Base-by-base conservation (phyloP, 2,797 vertebrate species). In the Bradypodion pumilum region DNA sequence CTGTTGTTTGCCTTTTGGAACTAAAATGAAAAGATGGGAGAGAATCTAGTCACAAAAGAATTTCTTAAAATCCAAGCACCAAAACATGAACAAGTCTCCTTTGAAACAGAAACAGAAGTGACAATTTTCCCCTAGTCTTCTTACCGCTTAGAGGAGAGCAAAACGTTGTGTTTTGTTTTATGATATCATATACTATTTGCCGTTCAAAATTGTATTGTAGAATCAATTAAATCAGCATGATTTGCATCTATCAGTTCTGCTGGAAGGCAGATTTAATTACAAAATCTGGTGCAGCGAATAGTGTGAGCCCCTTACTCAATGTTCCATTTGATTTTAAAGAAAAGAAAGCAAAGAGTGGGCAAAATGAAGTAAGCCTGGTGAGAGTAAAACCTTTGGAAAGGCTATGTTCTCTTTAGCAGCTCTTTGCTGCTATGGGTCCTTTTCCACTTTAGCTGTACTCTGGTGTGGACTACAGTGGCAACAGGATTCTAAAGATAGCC, bases 301-400 rank as follows among this genome's bases (percentile, higher is more conserved):
- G 73, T 12, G 69, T 4, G 2, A 73, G 59, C 37, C 35, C 59
- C 68, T 74, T 32, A 25, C 13, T 75, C 35, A 1, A 4, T 42
- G 27, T 66, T 80, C 46, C 49, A 32, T 77, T 60, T 69, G 60
- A 13, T 74, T 82, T 56, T 29, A 40, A 75, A 49, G 21, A 69
- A 86, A 83, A 76, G 60, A 85, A 90, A 82, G 81, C 68, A 84
- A 89, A 85, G 80, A 84, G 7, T 23, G 85, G 89, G 82, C 83
- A 84, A 85, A 91, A 79, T 88, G 80, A 1, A 90, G 91, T 87
- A 73, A 25, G 15, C 9, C 44, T 59, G 78, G n/a, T 78, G 78
- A 84, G 42, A 59, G 21, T 83, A 89, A 86, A 90, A 87, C 75
- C 44, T 78, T 66, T 91, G 65, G 63, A 90, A 92, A 52, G 0